Evolutionary conservation across 35 echinoderm and acorn worm genomes (phyloP).

Genomic region (Ophioderma brevispina): DNA sequence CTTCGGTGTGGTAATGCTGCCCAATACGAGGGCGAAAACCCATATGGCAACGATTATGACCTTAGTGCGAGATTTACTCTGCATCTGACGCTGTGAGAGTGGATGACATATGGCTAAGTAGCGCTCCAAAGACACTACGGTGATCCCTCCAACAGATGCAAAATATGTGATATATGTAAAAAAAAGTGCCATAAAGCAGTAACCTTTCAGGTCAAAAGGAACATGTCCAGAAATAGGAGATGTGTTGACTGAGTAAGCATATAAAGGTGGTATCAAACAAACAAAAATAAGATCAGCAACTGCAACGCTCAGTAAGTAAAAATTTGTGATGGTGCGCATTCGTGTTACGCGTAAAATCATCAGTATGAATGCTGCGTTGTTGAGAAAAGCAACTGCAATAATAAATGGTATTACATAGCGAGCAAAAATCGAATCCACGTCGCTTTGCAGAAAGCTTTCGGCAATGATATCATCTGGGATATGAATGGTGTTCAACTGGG

Average conservation of each 20-base stretch:
- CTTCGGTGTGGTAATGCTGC: background rate
- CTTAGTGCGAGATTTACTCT: background rate
- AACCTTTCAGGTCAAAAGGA: background rate
- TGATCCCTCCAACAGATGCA: background rate
- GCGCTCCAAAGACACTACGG: background rate
- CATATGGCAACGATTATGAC: background rate
- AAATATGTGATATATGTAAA: background rate
- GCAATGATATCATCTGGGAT: background rate
- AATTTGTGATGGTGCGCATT: constrained; percentile 17
- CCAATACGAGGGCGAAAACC: background rate
- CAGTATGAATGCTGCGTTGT: background rate
- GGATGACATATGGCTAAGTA: background rate
- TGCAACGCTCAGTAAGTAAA: background rate
- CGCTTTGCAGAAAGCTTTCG: background rate
- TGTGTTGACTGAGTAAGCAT: background rate
- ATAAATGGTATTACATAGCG: background rate
- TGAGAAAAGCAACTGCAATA: background rate
- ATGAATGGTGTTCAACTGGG: background rate
- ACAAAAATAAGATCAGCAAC: constrained; percentile 5
- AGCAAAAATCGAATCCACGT: background rate
- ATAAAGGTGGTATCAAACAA: background rate
- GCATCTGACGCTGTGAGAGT: background rate
- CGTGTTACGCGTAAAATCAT: background rate
- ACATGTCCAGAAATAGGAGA: background rate
- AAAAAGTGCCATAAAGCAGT: background rate